Evolutionary conservation across 2,797 vertebrate genomes (phyloP).

Genomic region (Myoxocephalus aenaeus): DNA sequence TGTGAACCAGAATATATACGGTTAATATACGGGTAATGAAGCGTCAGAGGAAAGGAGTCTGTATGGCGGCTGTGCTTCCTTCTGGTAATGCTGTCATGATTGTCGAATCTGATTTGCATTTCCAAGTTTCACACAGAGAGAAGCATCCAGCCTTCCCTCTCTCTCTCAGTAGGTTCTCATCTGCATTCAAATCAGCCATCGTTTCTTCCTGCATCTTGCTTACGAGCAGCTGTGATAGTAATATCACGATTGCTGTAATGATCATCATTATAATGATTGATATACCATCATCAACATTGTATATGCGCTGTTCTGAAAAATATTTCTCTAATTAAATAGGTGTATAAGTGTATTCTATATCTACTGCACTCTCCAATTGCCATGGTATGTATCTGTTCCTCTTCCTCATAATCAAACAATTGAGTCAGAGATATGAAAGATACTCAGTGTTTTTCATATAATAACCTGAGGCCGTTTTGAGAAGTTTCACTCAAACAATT

Average conservation of each 20-base stretch:
- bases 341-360: neutral
- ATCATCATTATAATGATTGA: constrained; percentile 7
- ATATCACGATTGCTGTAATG: constrained; percentile 25
- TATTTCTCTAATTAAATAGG: neutral
- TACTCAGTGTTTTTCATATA: constrained; percentile 6
- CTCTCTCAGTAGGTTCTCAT: constrained; percentile 48
- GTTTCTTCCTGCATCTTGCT: constrained; percentile 11
- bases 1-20: constrained; percentile 7
- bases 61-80: neutral
- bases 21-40: constrained; percentile 43
- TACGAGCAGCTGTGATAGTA: constrained; percentile 33
- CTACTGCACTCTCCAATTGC: neutral
- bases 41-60: constrained; percentile 7
- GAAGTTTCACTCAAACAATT: constrained; percentile 22
- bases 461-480: constrained; percentile 21
- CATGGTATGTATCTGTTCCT: neutral
- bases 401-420: constrained; percentile 6
- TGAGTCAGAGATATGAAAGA: constrained; percentile 12
- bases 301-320: neutral
- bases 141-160: neutral
- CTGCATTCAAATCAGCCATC: constrained; percentile 53
- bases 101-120: constrained; percentile 37
- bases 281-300: constrained; percentile 4
- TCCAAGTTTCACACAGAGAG: constrained; percentile 39
- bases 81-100: constrained; percentile 12